A percentile compares a stretch with the other conserved stretches of the same genome.
Evolutionary conservation across 2,113 vertebrate genomes (phyloP).

Genomic region (Rostratula benghalensis): DNA sequence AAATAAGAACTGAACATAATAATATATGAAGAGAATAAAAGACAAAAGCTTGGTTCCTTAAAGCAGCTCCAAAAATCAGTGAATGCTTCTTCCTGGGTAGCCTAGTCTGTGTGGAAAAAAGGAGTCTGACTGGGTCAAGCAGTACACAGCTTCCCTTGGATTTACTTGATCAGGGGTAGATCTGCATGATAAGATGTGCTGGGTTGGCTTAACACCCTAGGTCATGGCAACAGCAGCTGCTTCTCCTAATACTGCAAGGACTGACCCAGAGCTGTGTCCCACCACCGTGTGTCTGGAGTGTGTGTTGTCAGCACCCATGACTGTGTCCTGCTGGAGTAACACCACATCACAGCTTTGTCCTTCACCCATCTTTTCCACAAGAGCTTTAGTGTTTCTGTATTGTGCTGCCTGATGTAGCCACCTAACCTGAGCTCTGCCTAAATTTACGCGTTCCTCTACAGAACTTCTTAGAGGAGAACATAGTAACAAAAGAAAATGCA

Average conservation of each 20-base stretch:
- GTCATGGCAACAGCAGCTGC: neutral
- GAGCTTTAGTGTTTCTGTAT: neutral
- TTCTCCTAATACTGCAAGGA: neutral
- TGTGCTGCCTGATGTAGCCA: neutral
- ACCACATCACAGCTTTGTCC: neutral
- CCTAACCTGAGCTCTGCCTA: neutral
- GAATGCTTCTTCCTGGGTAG: neutral
- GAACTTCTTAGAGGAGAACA: neutral
- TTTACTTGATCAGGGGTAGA: neutral
- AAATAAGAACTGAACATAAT: neutral
- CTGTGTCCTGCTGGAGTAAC: neutral
- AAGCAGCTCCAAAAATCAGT: neutral
- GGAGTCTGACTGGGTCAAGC: neutral
- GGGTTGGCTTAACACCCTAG: neutral
- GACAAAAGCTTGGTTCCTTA: neutral
- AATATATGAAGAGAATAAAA: neutral
- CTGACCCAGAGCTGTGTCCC: neutral
- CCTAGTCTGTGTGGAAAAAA: neutral
- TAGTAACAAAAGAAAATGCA: neutral
- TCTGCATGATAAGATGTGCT: neutral
- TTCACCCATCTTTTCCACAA: neutral
- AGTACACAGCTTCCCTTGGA: neutral
- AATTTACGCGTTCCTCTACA: neutral
- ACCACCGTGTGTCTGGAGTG: fast-evolving
- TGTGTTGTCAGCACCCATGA: neutral